Base-by-base conservation (phyloP, 2,797 vertebrate species). In the Arvicola amphibius region DNA sequence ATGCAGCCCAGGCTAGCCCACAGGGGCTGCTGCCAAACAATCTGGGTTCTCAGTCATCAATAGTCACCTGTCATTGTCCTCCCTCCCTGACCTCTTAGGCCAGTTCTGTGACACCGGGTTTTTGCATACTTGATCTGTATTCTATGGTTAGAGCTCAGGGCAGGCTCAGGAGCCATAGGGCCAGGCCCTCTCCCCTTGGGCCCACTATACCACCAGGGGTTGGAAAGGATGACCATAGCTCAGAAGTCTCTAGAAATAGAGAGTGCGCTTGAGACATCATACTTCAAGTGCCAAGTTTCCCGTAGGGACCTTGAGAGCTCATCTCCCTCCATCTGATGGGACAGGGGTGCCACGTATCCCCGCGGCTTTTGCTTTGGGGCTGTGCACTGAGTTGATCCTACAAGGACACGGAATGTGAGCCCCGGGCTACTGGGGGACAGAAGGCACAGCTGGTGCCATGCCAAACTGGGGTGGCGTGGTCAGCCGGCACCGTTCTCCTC, bases 351-450 rank as follows among this genome's bases (percentile, higher is more conserved):
- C 88, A 25, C 0, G 1, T 19, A 5, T 56, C 37, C 59, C 85
- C 0, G 5, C 10, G 19, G 84, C 71, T 63, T 74, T 87, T 2
- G 1, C 7, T 37, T 97, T 97, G 13, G 95, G 40, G 19, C 59
- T 13, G 48, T 11, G 48, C 88, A 40, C 11, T 85, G 92, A 23
- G 0, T 71, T 94, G 97, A 97, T 97, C 90, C 61, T 89, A 97
- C 96, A 95, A 97, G 97, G 98, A 97, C 94, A 96, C 85, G 79
- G 74, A n/a, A 11, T 83, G 92, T n/a, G 96, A 96, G 91, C 94
- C 91, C 96, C 0, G 1, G 84, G 92, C 96, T 97, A 92, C 96
- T 96, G n/a, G 80, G 95, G 86, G 91, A 8, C 69, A 16, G 53
- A 88, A 79, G 96, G 94, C 79, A 0, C 67, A 10, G 95, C 95